Percentiles rank a stretch among this genome's conserved stretches.
Evolutionary conservation across 1,140 invertebrate species (phyloP).

Genomic region (Pseudachorutes palmiensis): DNA sequence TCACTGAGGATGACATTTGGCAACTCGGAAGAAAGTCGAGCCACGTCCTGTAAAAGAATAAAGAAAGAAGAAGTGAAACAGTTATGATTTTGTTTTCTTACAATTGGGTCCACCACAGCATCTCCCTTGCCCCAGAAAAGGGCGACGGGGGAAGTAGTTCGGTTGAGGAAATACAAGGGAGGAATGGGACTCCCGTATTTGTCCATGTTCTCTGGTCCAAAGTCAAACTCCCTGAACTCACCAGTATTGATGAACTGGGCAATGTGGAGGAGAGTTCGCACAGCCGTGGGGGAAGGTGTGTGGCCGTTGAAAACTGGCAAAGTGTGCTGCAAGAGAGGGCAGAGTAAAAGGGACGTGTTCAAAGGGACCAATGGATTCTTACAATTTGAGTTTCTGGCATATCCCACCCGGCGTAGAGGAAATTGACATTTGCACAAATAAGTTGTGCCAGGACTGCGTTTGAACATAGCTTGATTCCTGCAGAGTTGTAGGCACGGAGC

Average conservation of each 20-base stretch:
- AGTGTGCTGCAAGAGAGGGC: constrained; percentile 48
- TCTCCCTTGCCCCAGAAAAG: constrained; percentile 28
- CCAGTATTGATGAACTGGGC: constrained; percentile 56
- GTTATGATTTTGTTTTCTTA: too few relatives aligned
- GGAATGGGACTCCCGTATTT: constrained; percentile 46
- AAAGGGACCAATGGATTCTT: background rate
- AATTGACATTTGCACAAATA: constrained; percentile 28
- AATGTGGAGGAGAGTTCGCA: constrained; percentile 67
- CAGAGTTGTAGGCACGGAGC: constrained; percentile 20
- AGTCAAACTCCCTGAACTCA: constrained; percentile 42
- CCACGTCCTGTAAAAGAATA: constrained; percentile 11
- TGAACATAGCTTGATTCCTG: constrained; percentile 23
- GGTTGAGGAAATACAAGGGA: constrained; percentile 49
- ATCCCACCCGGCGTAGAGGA: constrained; percentile 32
- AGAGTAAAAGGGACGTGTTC: background rate
- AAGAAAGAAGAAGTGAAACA: background rate
- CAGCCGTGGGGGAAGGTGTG: constrained; percentile 72
- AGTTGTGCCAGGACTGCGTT: constrained; percentile 24
- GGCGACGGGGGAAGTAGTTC: constrained; percentile 48
- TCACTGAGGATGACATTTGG: constrained; percentile 45
- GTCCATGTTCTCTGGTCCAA: constrained; percentile 41
- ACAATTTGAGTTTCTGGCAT: background rate
- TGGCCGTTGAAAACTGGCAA: constrained; percentile 67
- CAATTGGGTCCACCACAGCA: constrained; percentile 30
- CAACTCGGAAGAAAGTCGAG: constrained; percentile 39